Percentiles rank a stretch among this genome's conserved stretches.
phyloP scores from a whole-genome alignment of 2,797 vertebrate genomes.

The Gadopsis marmoratus region DNA sequence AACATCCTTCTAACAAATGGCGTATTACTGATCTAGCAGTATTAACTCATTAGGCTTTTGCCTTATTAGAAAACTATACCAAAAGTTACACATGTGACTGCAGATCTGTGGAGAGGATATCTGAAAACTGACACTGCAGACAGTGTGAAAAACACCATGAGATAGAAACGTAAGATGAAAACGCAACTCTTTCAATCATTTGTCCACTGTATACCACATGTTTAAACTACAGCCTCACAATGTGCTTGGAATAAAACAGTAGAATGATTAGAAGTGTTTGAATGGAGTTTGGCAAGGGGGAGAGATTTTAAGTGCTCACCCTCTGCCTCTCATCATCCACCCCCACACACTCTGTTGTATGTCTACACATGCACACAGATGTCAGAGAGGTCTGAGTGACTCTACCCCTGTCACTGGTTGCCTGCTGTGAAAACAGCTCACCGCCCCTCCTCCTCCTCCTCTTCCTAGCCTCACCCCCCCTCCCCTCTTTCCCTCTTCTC shows the following conservation, averaged over 20 bases:
- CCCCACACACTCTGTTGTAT: constrained; percentile 53
- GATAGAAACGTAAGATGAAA: neutral
- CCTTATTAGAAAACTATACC: neutral
- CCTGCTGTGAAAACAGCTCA: constrained; percentile 77
- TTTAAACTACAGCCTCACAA: constrained; percentile 18
- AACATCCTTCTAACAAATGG: neutral
- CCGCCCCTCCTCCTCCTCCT: constrained; percentile 23
- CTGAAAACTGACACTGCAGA: neutral
- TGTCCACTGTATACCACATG: constrained; percentile 4
- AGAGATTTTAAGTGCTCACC: constrained; percentile 76
- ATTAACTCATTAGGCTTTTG: neutral
- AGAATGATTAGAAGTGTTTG: constrained; percentile 66
- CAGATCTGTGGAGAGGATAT: constrained; percentile 1
- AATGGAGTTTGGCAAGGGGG: constrained; percentile 70
- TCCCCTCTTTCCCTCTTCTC: constrained; percentile 71
- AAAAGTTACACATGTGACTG: neutral
- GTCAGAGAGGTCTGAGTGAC: constrained; percentile 75
- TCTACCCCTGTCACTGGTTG: constrained; percentile 79
- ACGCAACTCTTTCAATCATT: neutral
- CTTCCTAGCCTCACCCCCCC: constrained; percentile 15
- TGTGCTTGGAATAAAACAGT: constrained; percentile 42
- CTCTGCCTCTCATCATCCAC: constrained; percentile 60
- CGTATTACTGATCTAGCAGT: neutral
- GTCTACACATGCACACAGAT: constrained; percentile 70
- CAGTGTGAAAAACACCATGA: neutral